Evolutionary conservation across 2,888 invertebrate genomes (phyloP), one percentile per base, ranked within the genome.

Genomic region (Diaprepes abbreviatus): DNA sequence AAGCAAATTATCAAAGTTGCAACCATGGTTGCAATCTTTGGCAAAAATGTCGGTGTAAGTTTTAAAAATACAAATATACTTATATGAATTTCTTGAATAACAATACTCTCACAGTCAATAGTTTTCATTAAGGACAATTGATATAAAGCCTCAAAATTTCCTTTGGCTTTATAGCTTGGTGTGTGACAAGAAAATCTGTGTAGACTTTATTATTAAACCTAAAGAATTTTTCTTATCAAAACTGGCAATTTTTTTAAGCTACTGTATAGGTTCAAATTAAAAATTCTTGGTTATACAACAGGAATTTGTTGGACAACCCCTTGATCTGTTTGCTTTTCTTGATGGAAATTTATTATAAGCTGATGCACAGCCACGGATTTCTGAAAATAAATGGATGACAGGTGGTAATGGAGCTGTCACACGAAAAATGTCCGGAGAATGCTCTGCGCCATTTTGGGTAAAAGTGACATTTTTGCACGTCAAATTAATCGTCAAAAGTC

Each of bases 321-420:
- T 43, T 83, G 82, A 21, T 83, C 82, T 76, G 83, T 85, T 81
- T 85, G 84, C 77, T 85, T 85, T 57, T 85, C 81, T 10, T 66
- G 58, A 58, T 71, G 73, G 59, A 82, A 82, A 85, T 87, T 83
- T 36, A 77, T 82, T 36, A 83, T 78, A 71, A 90, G 90, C 87
- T 94, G 91, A 85, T 95, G 92, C 85, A 95, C 90, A 55, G 94
- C 93, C 70, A 93, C n/a, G n/a, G n/a, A n/a, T n/a, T n/a, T n/a
- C n/a, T n/a, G n/a, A n/a, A n/a, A n/a, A n/a, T n/a, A n/a, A n/a
- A n/a, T n/a, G n/a, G n/a, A n/a, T n/a, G n/a, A n/a, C n/a, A n/a
- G n/a, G n/a, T n/a, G n/a, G n/a, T n/a, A n/a, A n/a, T n/a, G n/a
- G n/a, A n/a, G n/a, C n/a, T n/a, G n/a, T n/a, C n/a, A n/a, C n/a